Evolutionary conservation across 2,797 vertebrate genomes (phyloP), one percentile per base, ranked within the genome.

Genomic region (Lutjanus campechanus): DNA sequence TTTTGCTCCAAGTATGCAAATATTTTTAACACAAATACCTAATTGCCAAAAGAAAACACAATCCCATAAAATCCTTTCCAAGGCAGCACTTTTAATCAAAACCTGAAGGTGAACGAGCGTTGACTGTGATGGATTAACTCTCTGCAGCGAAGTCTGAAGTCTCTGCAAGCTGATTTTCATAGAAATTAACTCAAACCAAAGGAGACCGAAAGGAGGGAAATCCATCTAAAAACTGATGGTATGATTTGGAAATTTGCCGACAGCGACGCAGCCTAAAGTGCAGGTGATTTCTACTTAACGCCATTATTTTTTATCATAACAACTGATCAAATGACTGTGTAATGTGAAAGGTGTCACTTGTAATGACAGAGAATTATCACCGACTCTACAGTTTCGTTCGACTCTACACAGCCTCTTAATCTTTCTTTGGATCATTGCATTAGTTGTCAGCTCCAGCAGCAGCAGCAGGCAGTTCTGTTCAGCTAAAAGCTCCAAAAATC

Each of bases 331-430:
- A 64, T 11, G 62, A 47, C 16, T 63, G 3, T 7, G 29, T 36
- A 36, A 36, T 36, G 29, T 49, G 44, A 65, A 50, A 65, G 25
- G 17, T 50, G 17, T 65, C n/a, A 16, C 7, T 22, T 46, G 41
- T 50, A 47, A 13, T 13, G 46, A 47, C 46, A 47, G 43, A 59
- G n/a, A 59, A 50, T 75, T 50, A 69, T 51, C 36, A 9, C 44
- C 59, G 49, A 19, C 46, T 25, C 47, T 40, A 17, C 56, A 61
- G 47, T 58, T 66, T 47, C 17, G 49, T 41, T 54, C 58, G 0
- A 51, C 59, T 77, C 59, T 16, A n/a, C 1, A 56, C 58, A 25
- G 75, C 50, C 51, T 77, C 69, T 76, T 54, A 76, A 69, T 61
- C n/a, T 12, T 40, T 69, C 20, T 77, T 0, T 63, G 29, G 29